Evolutionary conservation across 2,797 vertebrate genomes (phyloP), one percentile per base, ranked within the genome.

Genomic region (Xiphophorus birchmanni): DNA sequence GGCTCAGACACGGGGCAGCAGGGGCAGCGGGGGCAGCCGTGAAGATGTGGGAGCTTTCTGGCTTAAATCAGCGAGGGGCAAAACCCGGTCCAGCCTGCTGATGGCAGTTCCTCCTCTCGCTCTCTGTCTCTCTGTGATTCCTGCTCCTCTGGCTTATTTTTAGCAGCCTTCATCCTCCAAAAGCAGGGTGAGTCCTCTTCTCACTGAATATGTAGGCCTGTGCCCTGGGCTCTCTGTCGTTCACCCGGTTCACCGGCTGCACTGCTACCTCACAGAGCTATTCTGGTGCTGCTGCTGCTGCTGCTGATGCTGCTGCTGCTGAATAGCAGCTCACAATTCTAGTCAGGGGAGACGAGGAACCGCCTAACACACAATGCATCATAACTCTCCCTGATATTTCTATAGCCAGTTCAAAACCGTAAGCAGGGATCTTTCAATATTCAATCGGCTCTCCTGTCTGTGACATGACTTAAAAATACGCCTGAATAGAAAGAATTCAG

Each of bases 21-120:
- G 95, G 95, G 96, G 97, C 96, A 96, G 96, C 93, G 95, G 90
- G 96, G 96, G 96, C 95, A 96, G 96, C 93, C 95, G 95, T 79
- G 84, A 89, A 94, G 89, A 90, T 88, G 90, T 96, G 95, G 95
- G 96, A 95, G 96, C 95, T 93, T 87, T 92, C 90, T 91, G 88
- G 90, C 86, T 93, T 88, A 92, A 94, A 92, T 93, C 90, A 91
- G 96, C 95, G 95, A 96, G 97, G 96, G 96, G 97, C 94, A 96
- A 87, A 93, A 87, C 87, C 85, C 80, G 69, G 85, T 86, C 89
- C 85, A 87, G 85, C 80, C 90, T 86, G 89, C 90, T 93, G 91
- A 90, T 93, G 89, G 89, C 89, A 90, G 90, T 88, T 89, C 92
- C 90, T 88, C 89, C 87, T 85, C 84, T 82, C 50, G 80, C 75